Conservation (phyloP, 2,888 invertebrate species). For the Lasioglossum zephyrum region DNA sequence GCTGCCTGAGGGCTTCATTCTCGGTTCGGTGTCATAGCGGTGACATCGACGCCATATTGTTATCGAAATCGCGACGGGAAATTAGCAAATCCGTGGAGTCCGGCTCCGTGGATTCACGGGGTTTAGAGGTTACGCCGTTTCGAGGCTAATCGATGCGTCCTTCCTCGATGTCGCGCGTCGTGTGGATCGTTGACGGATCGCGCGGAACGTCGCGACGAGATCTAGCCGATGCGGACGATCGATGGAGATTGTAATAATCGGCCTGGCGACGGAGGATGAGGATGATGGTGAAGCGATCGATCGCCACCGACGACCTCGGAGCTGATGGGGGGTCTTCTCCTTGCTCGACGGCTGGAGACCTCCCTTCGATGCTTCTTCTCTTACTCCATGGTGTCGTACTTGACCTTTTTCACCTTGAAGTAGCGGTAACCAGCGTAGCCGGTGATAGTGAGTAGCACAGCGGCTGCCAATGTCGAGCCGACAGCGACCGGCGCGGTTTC, state of each 20-base stretch:
- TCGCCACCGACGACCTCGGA: background rate
- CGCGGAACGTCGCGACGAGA: background rate
- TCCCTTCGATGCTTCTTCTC: background rate
- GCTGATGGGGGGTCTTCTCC: background rate
- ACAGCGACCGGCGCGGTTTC: conserved; percentile 94
- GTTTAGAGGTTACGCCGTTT: background rate
- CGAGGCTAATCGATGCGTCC: background rate
- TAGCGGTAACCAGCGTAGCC: conserved; percentile 95
- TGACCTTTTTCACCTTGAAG: conserved; percentile 94
- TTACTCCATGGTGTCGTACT: conserved; percentile 96
- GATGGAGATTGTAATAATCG: background rate
- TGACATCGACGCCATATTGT: background rate
- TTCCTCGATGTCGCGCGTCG: background rate
- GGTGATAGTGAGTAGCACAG: conserved; percentile 91
- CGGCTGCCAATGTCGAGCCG: conserved; percentile 93
- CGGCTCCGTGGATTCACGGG: background rate
- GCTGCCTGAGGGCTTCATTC: conserved; percentile 64
- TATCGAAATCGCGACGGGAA: background rate
- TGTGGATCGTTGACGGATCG: background rate
- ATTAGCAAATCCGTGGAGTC: background rate
- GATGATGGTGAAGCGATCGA: background rate
- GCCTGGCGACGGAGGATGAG: background rate
- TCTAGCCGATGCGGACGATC: background rate
- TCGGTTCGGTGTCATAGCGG: background rate
- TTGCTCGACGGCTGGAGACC: background rate